These are phyloP conservation scores for Plutomurus gul DNA, from an alignment of 1,140 invertebrate species.

Conservation along the genomic window DNA sequence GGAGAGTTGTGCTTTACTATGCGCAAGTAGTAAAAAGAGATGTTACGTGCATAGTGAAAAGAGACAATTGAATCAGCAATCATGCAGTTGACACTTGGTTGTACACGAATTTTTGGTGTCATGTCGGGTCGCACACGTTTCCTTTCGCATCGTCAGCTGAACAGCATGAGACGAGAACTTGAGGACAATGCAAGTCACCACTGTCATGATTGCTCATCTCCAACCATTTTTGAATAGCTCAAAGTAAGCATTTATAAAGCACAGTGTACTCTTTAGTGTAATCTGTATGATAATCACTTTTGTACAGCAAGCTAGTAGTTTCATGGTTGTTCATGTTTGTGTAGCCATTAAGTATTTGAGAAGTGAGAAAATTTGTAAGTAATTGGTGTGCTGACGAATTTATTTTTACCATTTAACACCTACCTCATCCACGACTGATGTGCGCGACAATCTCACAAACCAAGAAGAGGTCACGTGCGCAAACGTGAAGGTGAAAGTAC, in stretches of 20 bases:
- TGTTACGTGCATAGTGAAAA: not conserved
- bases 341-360: no score
- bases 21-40: no score
- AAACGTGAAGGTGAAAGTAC: no score
- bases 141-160: not conserved
- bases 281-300: not conserved
- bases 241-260: not conserved
- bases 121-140: slow-evolving; percentile 45
- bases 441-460: no score
- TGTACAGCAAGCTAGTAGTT: no score
- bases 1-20: no score
- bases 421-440: no score
- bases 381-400: no score
- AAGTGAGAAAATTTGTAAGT: no score
- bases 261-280: not conserved
- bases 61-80: slow-evolving; percentile 36
- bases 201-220: slow-evolving; percentile 33
- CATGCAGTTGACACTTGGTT: slow-evolving; percentile 48
- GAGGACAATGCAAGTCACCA: slow-evolving; percentile 49
- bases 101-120: slow-evolving; percentile 45
- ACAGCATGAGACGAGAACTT: slow-evolving; percentile 41
- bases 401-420: no score
- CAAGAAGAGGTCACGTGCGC: no score
- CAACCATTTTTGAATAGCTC: slow-evolving; percentile 35
- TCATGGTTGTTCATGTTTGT: no score